phyloP scores from a whole-genome alignment of 2,797 vertebrate genomes.

The Sebastiscus tertius region DNA sequence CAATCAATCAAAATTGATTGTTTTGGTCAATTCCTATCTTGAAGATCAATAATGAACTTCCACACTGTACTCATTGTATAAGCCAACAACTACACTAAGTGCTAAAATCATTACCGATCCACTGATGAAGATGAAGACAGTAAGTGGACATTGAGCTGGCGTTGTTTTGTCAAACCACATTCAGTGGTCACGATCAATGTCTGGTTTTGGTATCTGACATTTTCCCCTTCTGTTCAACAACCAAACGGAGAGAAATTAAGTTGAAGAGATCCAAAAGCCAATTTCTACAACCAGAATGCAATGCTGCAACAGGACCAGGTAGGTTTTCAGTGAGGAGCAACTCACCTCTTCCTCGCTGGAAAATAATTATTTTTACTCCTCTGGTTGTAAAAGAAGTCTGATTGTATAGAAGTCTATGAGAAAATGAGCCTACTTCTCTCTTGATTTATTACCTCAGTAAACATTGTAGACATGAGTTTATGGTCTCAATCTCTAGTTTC shows the following conservation, averaged over 20 bases:
- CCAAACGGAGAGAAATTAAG: background rate
- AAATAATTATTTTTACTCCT: background rate
- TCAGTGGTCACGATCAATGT: too few relatives aligned
- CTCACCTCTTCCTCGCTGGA: background rate
- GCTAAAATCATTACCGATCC: background rate
- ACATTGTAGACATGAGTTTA: too few relatives aligned
- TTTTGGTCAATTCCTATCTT: background rate
- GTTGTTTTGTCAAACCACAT: too few relatives aligned
- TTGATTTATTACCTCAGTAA: too few relatives aligned
- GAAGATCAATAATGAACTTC: background rate
- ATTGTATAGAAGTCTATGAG: too few relatives aligned
- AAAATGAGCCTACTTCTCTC: too few relatives aligned
- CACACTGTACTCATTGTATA: background rate
- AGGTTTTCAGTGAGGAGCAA: background rate
- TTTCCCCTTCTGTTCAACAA: background rate
- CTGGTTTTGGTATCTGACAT: background rate
- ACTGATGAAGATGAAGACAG: too few relatives aligned
- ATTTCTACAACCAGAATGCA: too few relatives aligned
- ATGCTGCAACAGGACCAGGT: background rate
- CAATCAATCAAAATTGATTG: background rate
- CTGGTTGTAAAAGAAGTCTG: too few relatives aligned
- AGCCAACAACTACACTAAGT: background rate
- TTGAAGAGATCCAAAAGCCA: background rate
- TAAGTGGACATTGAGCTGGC: too few relatives aligned
- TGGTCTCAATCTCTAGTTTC: too few relatives aligned